Base-by-base conservation (phyloP, 2,888 invertebrate genomes). In the Sturmia bella region DNA sequence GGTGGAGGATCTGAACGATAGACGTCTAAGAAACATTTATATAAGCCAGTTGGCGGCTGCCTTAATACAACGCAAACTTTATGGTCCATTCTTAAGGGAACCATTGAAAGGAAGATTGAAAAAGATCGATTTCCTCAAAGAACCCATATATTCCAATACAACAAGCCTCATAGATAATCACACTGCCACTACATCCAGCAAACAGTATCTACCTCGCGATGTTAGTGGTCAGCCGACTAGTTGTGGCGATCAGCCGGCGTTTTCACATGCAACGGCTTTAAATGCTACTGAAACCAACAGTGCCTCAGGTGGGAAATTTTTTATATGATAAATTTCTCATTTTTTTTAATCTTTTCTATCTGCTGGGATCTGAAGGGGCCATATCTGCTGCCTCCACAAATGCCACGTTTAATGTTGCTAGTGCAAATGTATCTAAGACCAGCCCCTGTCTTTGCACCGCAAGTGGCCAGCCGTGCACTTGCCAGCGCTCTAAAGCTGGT, bases 11-110 rank as follows among this genome's bases (percentile, higher is more conserved):
- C 11, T 88, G 0, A 13, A 81, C 2, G 87, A 87, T 11, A 77
- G 87, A 72, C 87, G 88, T n/a, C 3, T 87, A 50, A 86, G 87
- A 0, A 88, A 89, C 57, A 66, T 80, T 0, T 89, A 89, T 54
- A 85, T 90, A 77, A 87, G 88, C 37, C 84, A 87, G 45, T 77
- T 90, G 17, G 85, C 85, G 3, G 84, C 85, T 0, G 88, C 87
- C 41, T 76, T 90, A 9, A 86, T 87, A 41, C 84, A 86, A 21
- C 84, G 84, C 3, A 76, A 85, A 4, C 69, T 90, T 15, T 63
- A 73, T 5, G 87, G 87, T 0, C 80, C 89, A 6, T 90, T 90
- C 37, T 15, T 70, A 3, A 43, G 79, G 9, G 66, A 73, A 7
- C 89, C 90, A 0, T 15, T 37, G 0, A 63, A 78, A 0, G 83